Conservation (phyloP, 2,888 invertebrate species). For the Scelioninae gen. 1 region DNA sequence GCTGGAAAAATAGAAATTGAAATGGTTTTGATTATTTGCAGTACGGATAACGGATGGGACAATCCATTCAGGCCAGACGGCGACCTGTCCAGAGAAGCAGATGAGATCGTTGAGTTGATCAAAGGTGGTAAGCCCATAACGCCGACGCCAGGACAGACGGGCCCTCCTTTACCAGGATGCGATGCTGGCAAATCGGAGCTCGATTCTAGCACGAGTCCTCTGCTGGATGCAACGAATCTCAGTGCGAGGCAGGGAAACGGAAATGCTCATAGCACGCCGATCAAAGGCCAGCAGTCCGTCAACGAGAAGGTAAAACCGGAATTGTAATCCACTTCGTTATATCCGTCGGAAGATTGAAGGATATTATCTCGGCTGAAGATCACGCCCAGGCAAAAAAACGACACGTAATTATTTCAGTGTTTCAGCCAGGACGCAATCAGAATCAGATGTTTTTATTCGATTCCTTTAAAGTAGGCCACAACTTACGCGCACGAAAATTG, state of each 20-base stretch:
- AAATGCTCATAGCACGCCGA: slow-evolving; percentile 81
- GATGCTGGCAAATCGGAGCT: slow-evolving; percentile 80
- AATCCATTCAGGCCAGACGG: slow-evolving; percentile 99
- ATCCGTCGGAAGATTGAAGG: slow-evolving; percentile 69
- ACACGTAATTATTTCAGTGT: slow-evolving; percentile 71
- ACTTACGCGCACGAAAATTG: slow-evolving; percentile 45
- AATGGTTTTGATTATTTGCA: slow-evolving; percentile 84
- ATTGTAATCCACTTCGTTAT: slow-evolving; percentile 70
- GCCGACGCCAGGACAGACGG: slow-evolving; percentile 85
- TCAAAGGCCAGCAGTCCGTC: slow-evolving; percentile 80
- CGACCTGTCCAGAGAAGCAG: slow-evolving; percentile 96
- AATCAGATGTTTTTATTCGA: slow-evolving; percentile 40
- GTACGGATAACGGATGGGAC: slow-evolving; percentile 98
- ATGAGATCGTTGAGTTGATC: slow-evolving; percentile 97
- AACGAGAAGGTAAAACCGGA: slow-evolving; percentile 81
- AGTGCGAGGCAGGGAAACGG: slow-evolving; percentile 81
- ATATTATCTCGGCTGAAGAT: slow-evolving; percentile 69
- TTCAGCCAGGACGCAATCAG: slow-evolving; percentile 66
- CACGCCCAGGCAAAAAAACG: slow-evolving; percentile 63
- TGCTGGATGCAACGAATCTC: slow-evolving; percentile 78
- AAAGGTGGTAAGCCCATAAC: slow-evolving; percentile 95
- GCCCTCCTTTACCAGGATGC: slow-evolving; percentile 86
- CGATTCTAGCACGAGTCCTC: slow-evolving; percentile 81
- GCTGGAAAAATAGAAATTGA: slow-evolving; percentile 5
- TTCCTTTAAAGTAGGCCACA: slow-evolving; percentile 48